These are phyloP conservation scores for Micrastur ruficollis DNA, from an alignment of 2,797 vertebrate species.

Conservation along the genomic window DNA sequence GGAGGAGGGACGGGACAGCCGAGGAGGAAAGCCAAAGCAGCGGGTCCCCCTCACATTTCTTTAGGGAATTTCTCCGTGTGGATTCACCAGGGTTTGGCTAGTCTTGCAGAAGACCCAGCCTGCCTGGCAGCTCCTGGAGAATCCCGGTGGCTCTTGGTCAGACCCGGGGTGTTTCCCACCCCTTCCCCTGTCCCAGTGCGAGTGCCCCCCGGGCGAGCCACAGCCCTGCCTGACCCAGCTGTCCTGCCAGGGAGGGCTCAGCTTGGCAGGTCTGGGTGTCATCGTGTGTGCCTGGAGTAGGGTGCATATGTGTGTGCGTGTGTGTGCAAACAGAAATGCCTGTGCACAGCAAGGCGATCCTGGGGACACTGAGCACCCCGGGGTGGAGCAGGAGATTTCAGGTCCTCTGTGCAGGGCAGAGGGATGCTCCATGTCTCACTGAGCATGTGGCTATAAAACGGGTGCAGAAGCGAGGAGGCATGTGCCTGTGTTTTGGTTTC, in stretches of 20 bases:
- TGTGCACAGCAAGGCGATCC: fast-evolving
- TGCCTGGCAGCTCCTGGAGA: neutral
- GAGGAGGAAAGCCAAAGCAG: neutral
- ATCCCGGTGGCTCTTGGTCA: neutral
- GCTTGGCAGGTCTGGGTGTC: neutral
- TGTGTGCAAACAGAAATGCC: neutral
- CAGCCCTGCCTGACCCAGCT: neutral
- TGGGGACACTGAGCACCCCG: neutral
- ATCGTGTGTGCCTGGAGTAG: fast-evolving
- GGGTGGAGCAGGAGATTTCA: neutral
- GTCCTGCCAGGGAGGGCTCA: neutral
- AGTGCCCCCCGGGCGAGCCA: neutral
- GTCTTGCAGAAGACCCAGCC: neutral
- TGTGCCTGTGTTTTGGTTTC: neutral
- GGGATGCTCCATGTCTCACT: neutral
- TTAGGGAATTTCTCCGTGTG: neutral
- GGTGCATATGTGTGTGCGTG: neutral
- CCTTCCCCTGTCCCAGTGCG: neutral
- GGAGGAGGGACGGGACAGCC: neutral
- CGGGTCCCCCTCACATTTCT: neutral
- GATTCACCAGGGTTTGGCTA: neutral
- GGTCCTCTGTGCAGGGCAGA: neutral
- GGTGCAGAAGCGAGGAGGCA: neutral
- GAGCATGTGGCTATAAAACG: neutral
- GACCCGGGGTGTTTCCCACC: neutral